Base-by-base conservation (phyloP, 2,888 invertebrate species). In the Azorinus chamasolen region DNA sequence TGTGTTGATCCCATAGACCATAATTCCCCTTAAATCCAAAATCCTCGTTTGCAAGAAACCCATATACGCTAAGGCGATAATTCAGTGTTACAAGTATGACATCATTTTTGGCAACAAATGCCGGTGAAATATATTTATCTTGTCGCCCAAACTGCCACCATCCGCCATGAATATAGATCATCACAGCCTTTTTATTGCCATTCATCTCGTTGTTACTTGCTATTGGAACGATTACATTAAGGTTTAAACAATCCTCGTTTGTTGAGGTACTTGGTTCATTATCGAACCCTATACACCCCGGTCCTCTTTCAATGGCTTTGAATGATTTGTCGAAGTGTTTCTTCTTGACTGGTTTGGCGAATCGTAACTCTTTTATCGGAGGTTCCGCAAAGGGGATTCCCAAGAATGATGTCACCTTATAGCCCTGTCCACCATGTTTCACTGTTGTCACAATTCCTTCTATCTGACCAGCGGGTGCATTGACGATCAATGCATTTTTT, bases 51-150 rank as follows among this genome's bases (percentile, higher is more conserved):
- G 91, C 91, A 76, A 94, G 85, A 82, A 94, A 94, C 12, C 94
- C 93, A 27, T 94, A 89, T 2, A 94, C 89, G 18, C 93, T 94
- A 1, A 94, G 88, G 16, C 94, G 88, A 84, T 94, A 94, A 82
- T 94, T 94, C 46, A 94, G 92, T 1, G 94, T 93, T 18, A 94
- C 94, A 0, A 94, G 93, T 3, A 94, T 93, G 24, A 94, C 89
- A 50, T 94, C 93, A 12, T 93, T 93, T 16, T 92, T 54, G 12
- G 63, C 71, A 45, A 55, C 53, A 25, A 79, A 24, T 3, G 51
- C 61, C n/a, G 75, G 71, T 4, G 62, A 89, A 10, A 93, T 93
- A 78, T 93, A 94, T 63, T 93, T 93, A 1, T 59, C 63, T 18
- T 71, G 64, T 16, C 58, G 51, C 14, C 75, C 79, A 0, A 41